A percentile compares a stretch with the other conserved stretches of the same genome.
phyloP scores from a whole-genome alignment of 2,113 vertebrate genomes.

The Tamias sibiricus region DNA sequence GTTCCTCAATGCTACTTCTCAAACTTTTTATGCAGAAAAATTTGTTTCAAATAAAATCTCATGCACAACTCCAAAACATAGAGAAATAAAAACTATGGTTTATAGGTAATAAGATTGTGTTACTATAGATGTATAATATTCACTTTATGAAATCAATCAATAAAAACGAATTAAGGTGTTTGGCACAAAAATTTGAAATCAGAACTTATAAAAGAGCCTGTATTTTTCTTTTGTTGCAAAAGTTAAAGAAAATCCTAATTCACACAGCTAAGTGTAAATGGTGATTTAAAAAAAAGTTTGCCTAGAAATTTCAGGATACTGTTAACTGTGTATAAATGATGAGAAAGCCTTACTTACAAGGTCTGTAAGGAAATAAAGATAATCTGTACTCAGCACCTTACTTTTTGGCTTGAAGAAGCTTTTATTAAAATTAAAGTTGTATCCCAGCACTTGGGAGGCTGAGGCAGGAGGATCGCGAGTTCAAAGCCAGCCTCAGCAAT shows the following conservation, averaged over 20 bases:
- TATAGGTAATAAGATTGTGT: background rate
- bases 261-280: background rate
- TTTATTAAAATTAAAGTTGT: background rate
- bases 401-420: background rate
- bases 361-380: constrained; percentile 34
- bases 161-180: background rate
- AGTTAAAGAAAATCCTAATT: constrained; percentile 5
- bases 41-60: background rate
- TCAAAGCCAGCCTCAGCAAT: no score
- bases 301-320: constrained; percentile 9
- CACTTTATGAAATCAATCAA: constrained; percentile 4
- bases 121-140: background rate
- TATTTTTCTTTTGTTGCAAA: background rate
- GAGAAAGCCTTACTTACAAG: constrained; percentile 7
- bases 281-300: background rate
- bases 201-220: background rate
- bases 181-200: background rate
- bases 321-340: constrained; percentile 13
- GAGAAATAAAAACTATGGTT: background rate
- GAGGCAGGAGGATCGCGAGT: no score
- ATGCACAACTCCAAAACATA: background rate
- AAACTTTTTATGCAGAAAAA: background rate
- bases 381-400: constrained; percentile 22
- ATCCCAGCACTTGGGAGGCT: no score
- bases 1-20: constrained; percentile 41